Evolutionary conservation across 1,140 invertebrate species (phyloP).

Genomic region (honey bee (Apis mellifera)): DNA sequence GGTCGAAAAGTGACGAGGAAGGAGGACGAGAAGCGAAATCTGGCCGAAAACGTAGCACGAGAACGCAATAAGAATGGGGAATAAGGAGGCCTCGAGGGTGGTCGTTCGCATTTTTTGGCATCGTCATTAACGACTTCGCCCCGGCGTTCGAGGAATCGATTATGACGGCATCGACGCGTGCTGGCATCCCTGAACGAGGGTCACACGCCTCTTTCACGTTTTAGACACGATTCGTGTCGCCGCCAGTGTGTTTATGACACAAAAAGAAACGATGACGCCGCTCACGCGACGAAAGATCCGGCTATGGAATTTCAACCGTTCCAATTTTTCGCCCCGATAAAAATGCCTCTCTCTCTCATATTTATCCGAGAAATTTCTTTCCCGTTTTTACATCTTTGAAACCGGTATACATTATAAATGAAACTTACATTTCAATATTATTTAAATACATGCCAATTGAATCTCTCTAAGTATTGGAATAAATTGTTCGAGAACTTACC

Average conservation of each 20-base stretch:
- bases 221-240: constrained; percentile 49
- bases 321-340: not conserved
- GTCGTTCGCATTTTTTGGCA: constrained; percentile 51
- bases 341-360: not conserved
- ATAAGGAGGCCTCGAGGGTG: constrained; percentile 24
- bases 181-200: constrained; percentile 59
- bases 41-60: not conserved
- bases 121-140: constrained; percentile 58
- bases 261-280: constrained; percentile 43
- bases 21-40: not conserved
- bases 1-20: not conserved
- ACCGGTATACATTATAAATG: too few species aligned
- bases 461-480: too few species aligned
- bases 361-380: too few species aligned
- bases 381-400: too few species aligned
- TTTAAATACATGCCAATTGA: too few species aligned
- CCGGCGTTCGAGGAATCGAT: constrained; percentile 65
- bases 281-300: constrained; percentile 38
- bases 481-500: too few species aligned
- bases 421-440: too few species aligned
- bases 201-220: constrained; percentile 54
- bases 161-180: constrained; percentile 66
- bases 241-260: constrained; percentile 51
- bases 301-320: constrained; percentile 34
- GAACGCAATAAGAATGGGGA: constrained; percentile 21